These are phyloP conservation scores for Laspeyria flexula DNA, from an alignment of 2,888 invertebrate genomes.

Conservation along the genomic window DNA sequence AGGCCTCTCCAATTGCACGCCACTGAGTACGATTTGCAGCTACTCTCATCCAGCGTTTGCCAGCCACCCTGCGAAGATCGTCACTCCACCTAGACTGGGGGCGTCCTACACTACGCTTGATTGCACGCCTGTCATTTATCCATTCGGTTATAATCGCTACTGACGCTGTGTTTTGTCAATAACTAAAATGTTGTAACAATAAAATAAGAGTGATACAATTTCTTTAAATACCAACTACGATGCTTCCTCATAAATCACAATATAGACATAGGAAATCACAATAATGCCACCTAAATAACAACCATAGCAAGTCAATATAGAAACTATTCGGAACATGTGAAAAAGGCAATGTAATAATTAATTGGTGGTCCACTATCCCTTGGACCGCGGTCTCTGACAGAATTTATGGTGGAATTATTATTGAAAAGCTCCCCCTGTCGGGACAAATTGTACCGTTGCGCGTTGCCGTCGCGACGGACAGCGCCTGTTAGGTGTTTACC, in stretches of 20 bases:
- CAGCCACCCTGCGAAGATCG: no score
- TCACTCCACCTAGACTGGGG: no score
- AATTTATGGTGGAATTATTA: conserved; percentile 78
- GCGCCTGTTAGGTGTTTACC: conserved; percentile 40
- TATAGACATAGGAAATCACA: conserved; percentile 26
- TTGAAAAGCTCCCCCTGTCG: conserved; percentile 64
- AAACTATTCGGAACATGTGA: conserved; percentile 66
- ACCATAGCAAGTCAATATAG: conserved; percentile 60
- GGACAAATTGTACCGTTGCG: conserved; percentile 72
- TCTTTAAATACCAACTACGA: background rate
- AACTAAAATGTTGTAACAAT: no score
- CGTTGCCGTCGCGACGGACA: conserved; percentile 55
- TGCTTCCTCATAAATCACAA: background rate
- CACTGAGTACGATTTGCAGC: no score
- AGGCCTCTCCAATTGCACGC: no score
- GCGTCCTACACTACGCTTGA: no score
- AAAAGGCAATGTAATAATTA: conserved; percentile 77
- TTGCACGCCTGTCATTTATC: no score
- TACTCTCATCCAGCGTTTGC: no score
- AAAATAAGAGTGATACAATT: no score
- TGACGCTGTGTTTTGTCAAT: no score
- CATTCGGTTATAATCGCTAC: no score
- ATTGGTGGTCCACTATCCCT: conserved; percentile 62
- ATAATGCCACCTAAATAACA: conserved; percentile 41
- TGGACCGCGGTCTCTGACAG: conserved; percentile 58